phyloP scores from a whole-genome alignment of 37 sponge, comb jelly and placozoan genomes.

The Bolinopsis microptera region DNA sequence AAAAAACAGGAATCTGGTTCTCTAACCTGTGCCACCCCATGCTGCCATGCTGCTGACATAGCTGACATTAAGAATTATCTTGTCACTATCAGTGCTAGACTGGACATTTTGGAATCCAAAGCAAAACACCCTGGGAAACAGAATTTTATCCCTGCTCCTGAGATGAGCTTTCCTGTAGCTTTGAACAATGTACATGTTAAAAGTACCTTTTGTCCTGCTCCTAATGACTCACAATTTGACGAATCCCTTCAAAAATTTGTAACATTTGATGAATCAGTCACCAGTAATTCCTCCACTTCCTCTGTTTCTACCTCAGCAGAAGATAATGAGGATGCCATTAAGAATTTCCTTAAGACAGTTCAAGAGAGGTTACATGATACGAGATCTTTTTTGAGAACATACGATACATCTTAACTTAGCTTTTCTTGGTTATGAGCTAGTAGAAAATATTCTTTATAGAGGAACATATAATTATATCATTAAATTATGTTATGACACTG shows the following conservation, averaged over 20 bases:
- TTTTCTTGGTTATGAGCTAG: no score
- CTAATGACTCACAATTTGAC: neutral
- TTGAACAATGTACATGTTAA: neutral
- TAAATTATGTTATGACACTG: no score
- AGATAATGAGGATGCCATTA: conserved; percentile 5
- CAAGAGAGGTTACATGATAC: neutral
- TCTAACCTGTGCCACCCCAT: neutral
- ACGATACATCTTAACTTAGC: conserved; percentile 16
- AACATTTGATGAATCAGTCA: neutral
- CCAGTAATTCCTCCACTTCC: neutral
- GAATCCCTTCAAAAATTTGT: neutral
- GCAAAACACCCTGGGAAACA: neutral
- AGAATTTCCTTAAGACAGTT: neutral
- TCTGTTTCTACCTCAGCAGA: neutral
- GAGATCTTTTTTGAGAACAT: neutral
- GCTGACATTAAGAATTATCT: neutral
- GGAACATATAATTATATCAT: no score
- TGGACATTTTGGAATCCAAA: conserved; percentile 42
- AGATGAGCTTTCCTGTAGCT: neutral
- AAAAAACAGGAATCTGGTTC: neutral
- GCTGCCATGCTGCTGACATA: neutral
- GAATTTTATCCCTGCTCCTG: neutral
- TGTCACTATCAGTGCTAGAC: neutral
- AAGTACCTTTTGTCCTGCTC: no score
- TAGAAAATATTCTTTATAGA: no score